Percentiles rank a stretch among this genome's conserved stretches.
phyloP scores from a whole-genome alignment of 1,140 invertebrate species.

The Tetramorium alpestre region DNA sequence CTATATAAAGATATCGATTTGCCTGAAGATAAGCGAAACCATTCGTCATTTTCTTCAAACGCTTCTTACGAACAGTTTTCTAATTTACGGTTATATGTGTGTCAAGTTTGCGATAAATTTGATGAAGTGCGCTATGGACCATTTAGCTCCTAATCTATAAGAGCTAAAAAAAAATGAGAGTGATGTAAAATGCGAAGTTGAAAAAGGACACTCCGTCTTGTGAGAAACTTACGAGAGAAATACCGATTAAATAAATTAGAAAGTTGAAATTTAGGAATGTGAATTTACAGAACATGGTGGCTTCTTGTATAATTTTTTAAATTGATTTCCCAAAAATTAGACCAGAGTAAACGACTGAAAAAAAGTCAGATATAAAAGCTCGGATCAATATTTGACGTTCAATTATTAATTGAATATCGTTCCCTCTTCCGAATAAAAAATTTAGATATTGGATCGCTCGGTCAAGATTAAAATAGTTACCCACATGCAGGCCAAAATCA shows the following conservation, averaged over 20 bases:
- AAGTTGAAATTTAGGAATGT: not conserved
- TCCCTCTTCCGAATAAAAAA: not conserved
- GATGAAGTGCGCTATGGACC: not conserved
- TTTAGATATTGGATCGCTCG: not conserved
- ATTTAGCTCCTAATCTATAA: slow-evolving; percentile 1
- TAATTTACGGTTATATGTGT: slow-evolving; percentile 20
- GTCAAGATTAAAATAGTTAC: slow-evolving; percentile 2
- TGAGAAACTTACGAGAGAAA: not conserved
- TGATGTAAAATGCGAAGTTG: not conserved
- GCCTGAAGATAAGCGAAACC: not conserved
- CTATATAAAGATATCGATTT: not conserved
- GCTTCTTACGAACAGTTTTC: not conserved
- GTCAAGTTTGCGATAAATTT: not conserved
- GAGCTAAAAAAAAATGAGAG: not conserved
- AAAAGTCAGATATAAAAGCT: not conserved
- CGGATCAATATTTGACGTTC: not conserved
- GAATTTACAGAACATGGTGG: not conserved
- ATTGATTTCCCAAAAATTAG: not conserved
- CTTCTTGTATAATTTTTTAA: not conserved
- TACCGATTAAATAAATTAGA: slow-evolving; percentile 7
- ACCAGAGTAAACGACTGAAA: not conserved
- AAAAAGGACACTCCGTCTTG: not conserved
- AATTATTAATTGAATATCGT: slow-evolving; percentile 3
- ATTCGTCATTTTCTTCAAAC: not conserved
- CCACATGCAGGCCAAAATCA: not conserved